A percentile compares a stretch with the other conserved stretches of the same genome.
Evolutionary conservation across 2,888 invertebrate species (phyloP).

Genomic region (Amphipyra tragopoginis): DNA sequence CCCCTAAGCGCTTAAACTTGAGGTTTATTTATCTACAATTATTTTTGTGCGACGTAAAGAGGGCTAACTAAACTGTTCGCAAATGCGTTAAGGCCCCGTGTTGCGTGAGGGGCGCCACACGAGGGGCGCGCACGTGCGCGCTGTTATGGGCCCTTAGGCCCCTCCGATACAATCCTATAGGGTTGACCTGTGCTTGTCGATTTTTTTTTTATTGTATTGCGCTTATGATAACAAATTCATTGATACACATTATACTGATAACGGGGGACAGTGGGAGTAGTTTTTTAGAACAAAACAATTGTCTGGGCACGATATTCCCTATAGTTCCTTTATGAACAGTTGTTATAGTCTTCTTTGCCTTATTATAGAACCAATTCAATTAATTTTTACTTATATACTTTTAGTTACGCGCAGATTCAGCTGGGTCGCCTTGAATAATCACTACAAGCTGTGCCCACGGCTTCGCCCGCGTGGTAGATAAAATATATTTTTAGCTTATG

Average conservation of each 20-base stretch:
- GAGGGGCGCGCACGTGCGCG: constrained; percentile 81
- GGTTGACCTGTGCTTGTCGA: constrained; percentile 79
- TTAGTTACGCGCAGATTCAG: too few relatives aligned
- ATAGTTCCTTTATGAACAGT: too few relatives aligned
- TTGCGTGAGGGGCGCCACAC: constrained; percentile 60
- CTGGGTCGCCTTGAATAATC: too few relatives aligned
- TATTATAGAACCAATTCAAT: too few relatives aligned
- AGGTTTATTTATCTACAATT: constrained; percentile 86
- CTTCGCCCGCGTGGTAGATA: too few relatives aligned
- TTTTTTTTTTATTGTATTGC: constrained; percentile 64
- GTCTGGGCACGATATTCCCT: background rate
- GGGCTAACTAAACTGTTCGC: constrained; percentile 76
- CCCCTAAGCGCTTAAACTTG: constrained; percentile 66
- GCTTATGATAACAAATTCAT: constrained; percentile 64
- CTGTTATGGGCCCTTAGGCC: constrained; percentile 78
- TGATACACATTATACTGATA: constrained; percentile 53
- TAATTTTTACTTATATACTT: too few relatives aligned
- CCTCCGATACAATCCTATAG: constrained; percentile 71
- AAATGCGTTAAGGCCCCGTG: constrained; percentile 78
- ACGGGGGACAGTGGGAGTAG: constrained; percentile 7
- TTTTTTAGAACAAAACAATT: constrained; percentile 24
- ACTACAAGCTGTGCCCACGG: too few relatives aligned
- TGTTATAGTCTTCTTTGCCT: too few relatives aligned
- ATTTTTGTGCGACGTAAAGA: constrained; percentile 72
- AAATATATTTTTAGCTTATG: too few relatives aligned